Percentiles rank a stretch among this genome's conserved stretches.
phyloP scores from a whole-genome alignment of 2,797 vertebrate species.

The Molothrus aeneus region DNA sequence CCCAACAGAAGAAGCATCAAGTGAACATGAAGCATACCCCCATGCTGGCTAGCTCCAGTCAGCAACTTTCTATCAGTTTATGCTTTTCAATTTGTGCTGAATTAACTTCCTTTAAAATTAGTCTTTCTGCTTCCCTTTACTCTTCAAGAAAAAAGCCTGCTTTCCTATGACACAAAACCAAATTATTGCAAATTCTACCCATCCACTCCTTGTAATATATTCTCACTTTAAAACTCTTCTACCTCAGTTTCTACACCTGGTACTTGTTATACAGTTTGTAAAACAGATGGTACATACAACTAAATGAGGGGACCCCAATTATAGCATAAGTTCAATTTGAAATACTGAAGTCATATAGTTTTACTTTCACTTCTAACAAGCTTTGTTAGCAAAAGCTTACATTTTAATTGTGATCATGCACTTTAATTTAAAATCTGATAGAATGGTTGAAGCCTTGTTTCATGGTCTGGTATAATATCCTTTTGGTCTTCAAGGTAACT shows the following conservation, averaged over 20 bases:
- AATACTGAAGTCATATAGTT: neutral
- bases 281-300: neutral
- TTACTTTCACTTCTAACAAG: neutral
- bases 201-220: neutral
- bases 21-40: neutral
- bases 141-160: neutral
- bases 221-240: neutral
- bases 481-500: neutral
- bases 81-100: neutral
- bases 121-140: neutral
- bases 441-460: neutral
- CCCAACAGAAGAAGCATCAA: neutral
- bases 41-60: no score
- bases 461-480: neutral
- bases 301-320: neutral
- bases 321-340: neutral
- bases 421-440: neutral
- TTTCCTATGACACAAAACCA: neutral
- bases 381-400: neutral
- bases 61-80: neutral
- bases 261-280: neutral
- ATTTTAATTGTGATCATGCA: neutral
- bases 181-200: neutral
- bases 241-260: neutral
- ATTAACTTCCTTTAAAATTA: neutral